phyloP scores from a whole-genome alignment of 2,113 vertebrate genomes.

The Heterochromis multidens region DNA sequence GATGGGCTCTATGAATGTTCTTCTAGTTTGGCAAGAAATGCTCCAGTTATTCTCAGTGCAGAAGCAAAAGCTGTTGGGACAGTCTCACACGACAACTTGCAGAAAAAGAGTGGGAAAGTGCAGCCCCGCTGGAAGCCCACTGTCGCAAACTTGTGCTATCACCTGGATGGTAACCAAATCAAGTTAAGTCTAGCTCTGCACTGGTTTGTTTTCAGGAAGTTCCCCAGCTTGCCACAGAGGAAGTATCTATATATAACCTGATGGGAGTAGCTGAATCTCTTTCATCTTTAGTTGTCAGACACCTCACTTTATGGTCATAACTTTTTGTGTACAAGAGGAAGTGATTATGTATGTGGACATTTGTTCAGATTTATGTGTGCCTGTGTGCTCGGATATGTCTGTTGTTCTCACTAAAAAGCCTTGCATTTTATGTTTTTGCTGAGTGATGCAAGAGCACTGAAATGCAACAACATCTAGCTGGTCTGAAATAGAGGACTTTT shows the following conservation, averaged over 20 bases:
- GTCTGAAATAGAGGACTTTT: slow-evolving; percentile 15
- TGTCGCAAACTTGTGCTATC: not conserved
- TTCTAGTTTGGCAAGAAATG: not conserved
- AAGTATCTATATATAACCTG: slow-evolving; percentile 58
- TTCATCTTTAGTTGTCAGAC: slow-evolving; percentile 34
- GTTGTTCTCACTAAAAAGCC: slow-evolving; percentile 6
- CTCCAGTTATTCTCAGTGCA: not conserved
- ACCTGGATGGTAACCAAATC: slow-evolving; percentile 13
- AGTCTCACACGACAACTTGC: not conserved
- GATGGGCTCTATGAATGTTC: not conserved
- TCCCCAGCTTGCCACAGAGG: slow-evolving; percentile 32
- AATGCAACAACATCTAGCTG: slow-evolving; percentile 41
- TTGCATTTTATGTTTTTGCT: slow-evolving; percentile 38
- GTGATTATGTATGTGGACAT: not conserved
- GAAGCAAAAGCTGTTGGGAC: not conserved
- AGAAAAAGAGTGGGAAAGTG: not conserved
- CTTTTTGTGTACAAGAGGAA: slow-evolving; percentile 15
- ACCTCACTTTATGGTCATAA: slow-evolving; percentile 32
- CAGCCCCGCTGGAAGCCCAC: not conserved
- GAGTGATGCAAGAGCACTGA: slow-evolving; percentile 44
- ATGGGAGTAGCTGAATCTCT: slow-evolving; percentile 25
- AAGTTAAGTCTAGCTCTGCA: not conserved
- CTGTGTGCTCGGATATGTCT: not conserved
- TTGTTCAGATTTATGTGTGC: not conserved
- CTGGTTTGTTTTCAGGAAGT: slow-evolving; percentile 45